A percentile compares a stretch with the other conserved stretches of the same genome.
Conservation (phyloP, 2,797 vertebrate genomes). For the Setipinna tenuifilis region DNA sequence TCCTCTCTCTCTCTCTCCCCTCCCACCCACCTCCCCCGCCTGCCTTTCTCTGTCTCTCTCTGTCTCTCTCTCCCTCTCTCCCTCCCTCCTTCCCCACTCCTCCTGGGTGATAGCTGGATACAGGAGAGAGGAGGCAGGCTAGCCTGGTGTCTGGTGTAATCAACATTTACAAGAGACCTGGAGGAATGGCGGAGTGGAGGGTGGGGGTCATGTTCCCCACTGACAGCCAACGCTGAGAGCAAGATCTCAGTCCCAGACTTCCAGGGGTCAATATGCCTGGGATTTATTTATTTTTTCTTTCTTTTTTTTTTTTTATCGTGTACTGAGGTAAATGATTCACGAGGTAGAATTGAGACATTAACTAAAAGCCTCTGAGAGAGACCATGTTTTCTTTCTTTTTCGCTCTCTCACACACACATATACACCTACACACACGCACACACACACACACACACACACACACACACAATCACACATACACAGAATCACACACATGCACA, state of each 20-base stretch:
- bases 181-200: conserved; percentile 50
- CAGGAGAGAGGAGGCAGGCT: conserved; percentile 49
- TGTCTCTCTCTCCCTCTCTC: not conserved
- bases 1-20: conserved; percentile 13
- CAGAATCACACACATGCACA: not conserved
- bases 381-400: not conserved
- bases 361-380: not conserved
- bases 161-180: conserved; percentile 74
- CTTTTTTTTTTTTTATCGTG: conserved; percentile 37
- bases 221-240: conserved; percentile 58
- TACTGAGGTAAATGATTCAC: not conserved
- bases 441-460: not conserved
- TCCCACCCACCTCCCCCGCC: not conserved
- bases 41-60: conserved; percentile 20
- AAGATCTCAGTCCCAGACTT: conserved; percentile 53
- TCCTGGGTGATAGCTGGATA: conserved; percentile 55
- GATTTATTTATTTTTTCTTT: conserved; percentile 32
- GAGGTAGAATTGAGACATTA: conserved; percentile 10
- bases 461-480: not conserved
- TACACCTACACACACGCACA: not conserved
- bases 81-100: conserved; percentile 45
- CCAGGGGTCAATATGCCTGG: conserved; percentile 53
- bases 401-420: too few relatives aligned
- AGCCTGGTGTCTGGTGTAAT: conserved; percentile 73
- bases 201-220: conserved; percentile 53